Evolutionary conservation across 2,113 vertebrate genomes (phyloP).

Genomic region (Pitta sordida): DNA sequence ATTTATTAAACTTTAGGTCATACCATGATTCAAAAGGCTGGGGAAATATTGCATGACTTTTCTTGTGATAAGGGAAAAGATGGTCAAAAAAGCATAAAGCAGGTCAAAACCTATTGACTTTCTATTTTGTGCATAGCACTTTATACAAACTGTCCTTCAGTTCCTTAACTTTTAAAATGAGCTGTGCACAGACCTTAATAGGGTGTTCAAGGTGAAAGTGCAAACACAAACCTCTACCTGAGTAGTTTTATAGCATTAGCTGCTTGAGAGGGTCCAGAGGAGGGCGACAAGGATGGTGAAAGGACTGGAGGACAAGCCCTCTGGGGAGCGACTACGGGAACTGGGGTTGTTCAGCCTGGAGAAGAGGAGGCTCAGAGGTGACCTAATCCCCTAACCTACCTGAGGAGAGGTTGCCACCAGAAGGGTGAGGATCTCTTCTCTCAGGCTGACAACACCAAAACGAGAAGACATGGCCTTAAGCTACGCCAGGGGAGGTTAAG

Average conservation of each 20-base stretch:
- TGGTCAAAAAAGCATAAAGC: not conserved
- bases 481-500: too few relatives aligned
- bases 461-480: too few relatives aligned
- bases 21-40: not conserved
- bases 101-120: not conserved
- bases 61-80: not conserved
- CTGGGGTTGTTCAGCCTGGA: too few relatives aligned
- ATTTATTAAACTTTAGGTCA: not conserved
- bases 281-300: too few relatives aligned
- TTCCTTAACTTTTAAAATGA: not conserved
- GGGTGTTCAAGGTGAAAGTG: not conserved
- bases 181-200: not conserved
- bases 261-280: too few relatives aligned
- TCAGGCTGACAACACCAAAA: too few relatives aligned
- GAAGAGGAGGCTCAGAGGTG: too few relatives aligned
- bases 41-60: not conserved
- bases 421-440: too few relatives aligned
- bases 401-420: too few relatives aligned
- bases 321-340: too few relatives aligned
- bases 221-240: not conserved
- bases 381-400: too few relatives aligned
- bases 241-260: not conserved
- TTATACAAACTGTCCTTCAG: not conserved
- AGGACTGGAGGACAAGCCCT: too few relatives aligned
- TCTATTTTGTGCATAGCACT: not conserved